Conservation (phyloP, 2,888 invertebrate genomes). For the Nudaria mundana region DNA sequence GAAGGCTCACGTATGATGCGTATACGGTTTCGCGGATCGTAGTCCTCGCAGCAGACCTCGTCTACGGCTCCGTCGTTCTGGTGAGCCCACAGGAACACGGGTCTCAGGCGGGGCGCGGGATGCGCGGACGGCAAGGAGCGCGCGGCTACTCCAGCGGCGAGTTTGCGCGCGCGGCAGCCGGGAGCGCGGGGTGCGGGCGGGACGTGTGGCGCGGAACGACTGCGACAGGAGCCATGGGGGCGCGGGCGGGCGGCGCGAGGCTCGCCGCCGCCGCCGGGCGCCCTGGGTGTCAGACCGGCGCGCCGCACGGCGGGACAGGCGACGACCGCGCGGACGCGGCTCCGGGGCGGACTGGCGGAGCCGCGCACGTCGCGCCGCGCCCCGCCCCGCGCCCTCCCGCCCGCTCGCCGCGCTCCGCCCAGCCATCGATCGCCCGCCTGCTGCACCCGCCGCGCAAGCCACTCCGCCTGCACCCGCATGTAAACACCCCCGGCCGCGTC, state of each 20-base stretch:
- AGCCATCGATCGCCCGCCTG: slow-evolving; percentile 65
- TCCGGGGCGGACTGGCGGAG: slow-evolving; percentile 72
- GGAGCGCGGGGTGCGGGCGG: slow-evolving; percentile 55
- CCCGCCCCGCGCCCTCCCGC: slow-evolving; percentile 52
- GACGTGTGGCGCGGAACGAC: slow-evolving; percentile 52
- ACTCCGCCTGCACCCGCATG: slow-evolving; percentile 59
- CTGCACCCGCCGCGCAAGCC: slow-evolving; percentile 84
- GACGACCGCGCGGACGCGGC: slow-evolving; percentile 78
- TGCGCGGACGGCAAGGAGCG: slow-evolving; percentile 77
- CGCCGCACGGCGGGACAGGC: slow-evolving; percentile 68
- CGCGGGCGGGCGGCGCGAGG: slow-evolving; percentile 75
- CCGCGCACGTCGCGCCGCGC: slow-evolving; percentile 52
- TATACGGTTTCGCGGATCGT: slow-evolving; percentile 92
- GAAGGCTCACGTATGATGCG: slow-evolving; percentile 89
- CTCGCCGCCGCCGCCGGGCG: slow-evolving; percentile 77
- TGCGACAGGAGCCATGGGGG: slow-evolving; percentile 75
- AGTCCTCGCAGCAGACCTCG: slow-evolving; percentile 93
- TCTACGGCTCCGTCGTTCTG: slow-evolving; percentile 90
- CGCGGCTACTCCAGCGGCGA: slow-evolving; percentile 50
- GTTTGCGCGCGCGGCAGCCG: slow-evolving; percentile 66
- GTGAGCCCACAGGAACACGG: slow-evolving; percentile 92
- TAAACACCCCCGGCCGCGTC: slow-evolving; percentile 53
- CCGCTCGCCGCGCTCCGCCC: slow-evolving; percentile 58
- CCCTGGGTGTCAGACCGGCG: slow-evolving; percentile 73
- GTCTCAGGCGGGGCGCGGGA: slow-evolving; percentile 84